Base-by-base conservation (phyloP, 2,113 vertebrate species). In the Hippopotamus amphibius region DNA sequence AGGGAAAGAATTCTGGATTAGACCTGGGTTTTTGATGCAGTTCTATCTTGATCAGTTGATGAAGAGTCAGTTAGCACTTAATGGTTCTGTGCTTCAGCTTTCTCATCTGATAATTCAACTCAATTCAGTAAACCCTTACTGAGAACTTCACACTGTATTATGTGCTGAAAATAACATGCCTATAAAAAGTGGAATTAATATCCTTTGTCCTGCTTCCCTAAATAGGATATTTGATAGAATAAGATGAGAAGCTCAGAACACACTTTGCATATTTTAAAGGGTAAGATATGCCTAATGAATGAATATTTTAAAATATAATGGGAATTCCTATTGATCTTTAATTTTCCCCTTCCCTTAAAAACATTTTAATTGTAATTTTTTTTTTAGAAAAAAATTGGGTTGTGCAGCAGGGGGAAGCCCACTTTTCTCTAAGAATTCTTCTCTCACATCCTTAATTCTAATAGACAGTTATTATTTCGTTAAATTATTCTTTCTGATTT, bases 401-500 rank as follows among this genome's bases (percentile, higher is more conserved):
- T 4, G 22, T 84, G 14, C 16, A 17, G 0, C 10, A 43, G n/a
- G 3, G 1, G 28, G 28, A 57, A 15, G 10, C 11, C 30, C 10
- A 30, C 26, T 90, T 95, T 74, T 84, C 61, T 97, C 0, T 59
- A 80, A 74, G 22, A 90, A 65, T 63, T 89, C 30, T 15, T 90
- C 6, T 76, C 7, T 66, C 65, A 74, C 3, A 79, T 37, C 5
- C 30, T 84, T 86, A 57, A 69, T 86, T 93, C 65, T 74, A 79
- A 30, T 50, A 74, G 17, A 10, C 77, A 71, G 82, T 59, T 80
- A 33, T 57, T 90, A 15, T 48, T 85, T 77, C 68, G n/a, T 37
- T 14, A 50, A 87, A 28, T 91, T 46, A 88, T 0, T 76, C 1
- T 92, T 86, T 61, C 21, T 37, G 71, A 93, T 66, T 87, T 87